Evolutionary conservation across 2,113 vertebrate species (phyloP).

Genomic region (Sinosuthora webbiana): DNA sequence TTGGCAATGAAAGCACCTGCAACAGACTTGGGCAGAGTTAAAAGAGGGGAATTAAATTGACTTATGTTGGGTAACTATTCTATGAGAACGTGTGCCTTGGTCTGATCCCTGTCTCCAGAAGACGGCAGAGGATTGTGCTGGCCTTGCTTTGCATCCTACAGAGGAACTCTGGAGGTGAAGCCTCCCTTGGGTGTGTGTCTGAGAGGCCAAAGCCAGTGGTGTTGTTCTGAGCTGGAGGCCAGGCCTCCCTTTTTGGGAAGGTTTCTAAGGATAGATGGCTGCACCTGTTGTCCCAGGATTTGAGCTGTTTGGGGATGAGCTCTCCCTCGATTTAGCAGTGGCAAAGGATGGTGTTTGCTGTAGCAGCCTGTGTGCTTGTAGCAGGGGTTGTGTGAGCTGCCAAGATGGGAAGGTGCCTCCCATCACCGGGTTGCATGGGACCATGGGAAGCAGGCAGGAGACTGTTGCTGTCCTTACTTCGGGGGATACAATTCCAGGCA

Average conservation of each 20-base stretch:
- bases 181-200: not conserved
- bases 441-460: not conserved
- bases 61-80: not conserved
- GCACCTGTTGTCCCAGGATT: fast-evolving
- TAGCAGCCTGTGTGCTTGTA: not conserved
- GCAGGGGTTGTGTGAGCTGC: not conserved
- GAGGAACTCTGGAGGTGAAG: not conserved
- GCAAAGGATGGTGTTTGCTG: not conserved
- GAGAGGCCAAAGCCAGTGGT: not conserved
- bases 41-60: not conserved
- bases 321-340: not conserved
- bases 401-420: not conserved
- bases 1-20: not conserved
- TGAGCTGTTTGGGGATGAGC: not conserved
- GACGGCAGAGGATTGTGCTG: fast-evolving
- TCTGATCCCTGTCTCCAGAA: not conserved
- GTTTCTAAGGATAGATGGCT: not conserved
- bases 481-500: not conserved
- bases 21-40: not conserved
- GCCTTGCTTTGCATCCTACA: not conserved
- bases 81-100: fast-evolving
- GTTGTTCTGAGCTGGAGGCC: not conserved
- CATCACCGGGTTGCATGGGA: not conserved
- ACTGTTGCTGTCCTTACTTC: not conserved
- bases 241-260: not conserved